Evolutionary conservation across 2,113 vertebrate species (phyloP), one percentile per base, ranked within the genome.

Genomic region (Aviceda subcristata): DNA sequence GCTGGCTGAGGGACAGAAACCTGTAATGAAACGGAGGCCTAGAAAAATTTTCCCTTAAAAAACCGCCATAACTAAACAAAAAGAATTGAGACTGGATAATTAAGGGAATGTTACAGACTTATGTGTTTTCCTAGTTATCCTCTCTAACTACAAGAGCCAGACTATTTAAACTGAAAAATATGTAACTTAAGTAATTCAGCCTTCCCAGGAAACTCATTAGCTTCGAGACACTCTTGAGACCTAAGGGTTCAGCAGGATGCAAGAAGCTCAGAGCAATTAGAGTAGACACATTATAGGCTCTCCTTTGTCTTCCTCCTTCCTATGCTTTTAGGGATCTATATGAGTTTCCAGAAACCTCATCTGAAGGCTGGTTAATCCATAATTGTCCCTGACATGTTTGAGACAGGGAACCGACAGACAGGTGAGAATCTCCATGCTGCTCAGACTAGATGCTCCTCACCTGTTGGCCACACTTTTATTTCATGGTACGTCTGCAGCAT

Each of bases 401-500:
- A 66, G 55, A 5, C 39, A 39, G 11, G 39, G 39, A 39, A 39
- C 11, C 39, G 39, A 39, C 39, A 39, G 39, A 6, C 24, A 26
- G 27, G 10, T 4, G 53, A 43, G 53, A 51, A 45, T 24, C 10
- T 41, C 38, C 0, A 1, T 8, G 17, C 50, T 45, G 69, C 91
- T 39, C 41, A 6, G 6, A 6, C 9, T 9, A 9, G 21, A 38
- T 29, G 72, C 26, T 43, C 15, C 91, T 99, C 96, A 99, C 99
- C 97, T 97, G 93, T 97, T 3, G 97, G 97, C 93, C 97, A 95
- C 68, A 99, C 99, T 23, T 97, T 96, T 88, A 99, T 95, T 60
- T 95, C 97, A 53, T 98, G 98, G 97, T 98, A 99, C 0, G 97
- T 98, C 92, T 99, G 98, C 36, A 99, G 94, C 92, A 95, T 95